Conservation (phyloP, 2,113 vertebrate genomes). For the human (Homo sapiens) region GRCh38 chr2:130897001-130897500, state of each 20-base stretch:
- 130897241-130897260: background rate
- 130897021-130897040: background rate
- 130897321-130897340: background rate
- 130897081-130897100: background rate
- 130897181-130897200: background rate
- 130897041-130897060: background rate
- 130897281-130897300: background rate
- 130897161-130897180: background rate
- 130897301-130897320: background rate
- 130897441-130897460: background rate
- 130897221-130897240: background rate
- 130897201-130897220: background rate
- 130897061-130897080: background rate
- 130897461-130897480: background rate
- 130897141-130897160: background rate
- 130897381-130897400: background rate
- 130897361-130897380: too few species aligned
- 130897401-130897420: background rate
- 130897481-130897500: fast-evolving
- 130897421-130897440: background rate
- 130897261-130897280: too few species aligned
- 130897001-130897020: background rate
- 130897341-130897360: too few species aligned
- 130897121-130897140: background rate
- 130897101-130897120: background rate